Conservation (phyloP, 2,113 vertebrate species). For the Gymnarchus niloticus region DNA sequence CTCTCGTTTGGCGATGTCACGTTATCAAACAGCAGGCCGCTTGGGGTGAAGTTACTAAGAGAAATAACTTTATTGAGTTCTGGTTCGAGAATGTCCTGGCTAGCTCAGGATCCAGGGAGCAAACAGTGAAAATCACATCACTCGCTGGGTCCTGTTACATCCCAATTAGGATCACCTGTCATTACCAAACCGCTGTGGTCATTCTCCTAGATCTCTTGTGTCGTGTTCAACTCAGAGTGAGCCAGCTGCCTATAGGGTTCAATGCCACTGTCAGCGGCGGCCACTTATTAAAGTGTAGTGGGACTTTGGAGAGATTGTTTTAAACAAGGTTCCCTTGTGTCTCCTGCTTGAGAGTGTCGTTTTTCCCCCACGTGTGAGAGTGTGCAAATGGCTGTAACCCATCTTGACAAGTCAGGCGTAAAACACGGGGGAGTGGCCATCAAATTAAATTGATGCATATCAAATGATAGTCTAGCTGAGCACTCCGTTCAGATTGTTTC, state of each 20-base stretch:
- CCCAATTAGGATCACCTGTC: conserved; percentile 14
- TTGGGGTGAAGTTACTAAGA: conserved; percentile 31
- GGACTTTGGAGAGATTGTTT: conserved; percentile 35
- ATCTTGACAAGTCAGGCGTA: not conserved
- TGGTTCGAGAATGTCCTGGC: conserved; percentile 22
- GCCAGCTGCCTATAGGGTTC: conserved; percentile 37
- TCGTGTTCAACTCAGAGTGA: conserved; percentile 34
- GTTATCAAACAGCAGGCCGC: conserved; percentile 63
- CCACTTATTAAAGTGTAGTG: conserved; percentile 46
- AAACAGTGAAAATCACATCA: conserved; percentile 20
- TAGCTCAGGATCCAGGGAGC: not conserved
- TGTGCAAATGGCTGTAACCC: conserved; percentile 35
- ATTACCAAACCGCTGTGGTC: conserved; percentile 13
- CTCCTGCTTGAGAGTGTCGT: not conserved
- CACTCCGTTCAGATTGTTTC: conserved; percentile 46
- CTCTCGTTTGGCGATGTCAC: conserved; percentile 69
- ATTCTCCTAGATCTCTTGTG: conserved; percentile 18
- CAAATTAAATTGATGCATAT: not conserved
- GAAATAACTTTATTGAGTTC: conserved; percentile 33
- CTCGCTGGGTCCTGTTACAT: conserved; percentile 27
- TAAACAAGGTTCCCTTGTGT: conserved; percentile 41
- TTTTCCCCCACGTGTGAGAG: not conserved
- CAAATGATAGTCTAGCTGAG: conserved; percentile 30
- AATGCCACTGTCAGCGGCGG: conserved; percentile 42
- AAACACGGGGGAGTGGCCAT: not conserved